phyloP scores from a whole-genome alignment of 2,888 invertebrate genomes.

The Agrochola macilenta region DNA sequence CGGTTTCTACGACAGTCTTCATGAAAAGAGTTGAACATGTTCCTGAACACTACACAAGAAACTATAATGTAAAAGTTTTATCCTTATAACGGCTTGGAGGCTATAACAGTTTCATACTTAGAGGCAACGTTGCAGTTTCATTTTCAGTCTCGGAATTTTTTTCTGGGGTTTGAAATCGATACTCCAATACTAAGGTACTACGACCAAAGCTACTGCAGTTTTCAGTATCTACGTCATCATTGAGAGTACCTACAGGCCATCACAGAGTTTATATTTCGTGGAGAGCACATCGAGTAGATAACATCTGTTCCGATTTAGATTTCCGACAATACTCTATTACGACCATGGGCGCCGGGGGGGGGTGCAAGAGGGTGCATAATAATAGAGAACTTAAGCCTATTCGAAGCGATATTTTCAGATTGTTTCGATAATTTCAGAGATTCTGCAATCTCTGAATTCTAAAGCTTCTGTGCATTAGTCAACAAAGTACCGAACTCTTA shows the following conservation, averaged over 20 bases:
- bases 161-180: slow-evolving; percentile 14
- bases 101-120: slow-evolving; percentile 1
- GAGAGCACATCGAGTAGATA: neutral
- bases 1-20: neutral
- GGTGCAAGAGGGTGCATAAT: no score
- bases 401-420: no score
- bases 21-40: neutral
- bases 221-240: neutral
- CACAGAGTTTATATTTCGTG: neutral
- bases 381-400: no score
- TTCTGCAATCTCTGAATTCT: no score
- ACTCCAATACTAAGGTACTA: neutral
- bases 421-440: no score
- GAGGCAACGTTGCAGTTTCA: neutral
- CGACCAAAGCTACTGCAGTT: neutral
- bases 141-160: neutral
- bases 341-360: neutral
- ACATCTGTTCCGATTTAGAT: neutral
- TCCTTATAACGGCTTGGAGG: neutral
- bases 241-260: neutral
- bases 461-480: no score
- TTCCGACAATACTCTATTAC: neutral
- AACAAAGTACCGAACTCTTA: no score
- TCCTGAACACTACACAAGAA: neutral
- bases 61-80: slow-evolving; percentile 1